Conservation (phyloP, 2,888 invertebrate species). For the Nomada ruficornis region DNA sequence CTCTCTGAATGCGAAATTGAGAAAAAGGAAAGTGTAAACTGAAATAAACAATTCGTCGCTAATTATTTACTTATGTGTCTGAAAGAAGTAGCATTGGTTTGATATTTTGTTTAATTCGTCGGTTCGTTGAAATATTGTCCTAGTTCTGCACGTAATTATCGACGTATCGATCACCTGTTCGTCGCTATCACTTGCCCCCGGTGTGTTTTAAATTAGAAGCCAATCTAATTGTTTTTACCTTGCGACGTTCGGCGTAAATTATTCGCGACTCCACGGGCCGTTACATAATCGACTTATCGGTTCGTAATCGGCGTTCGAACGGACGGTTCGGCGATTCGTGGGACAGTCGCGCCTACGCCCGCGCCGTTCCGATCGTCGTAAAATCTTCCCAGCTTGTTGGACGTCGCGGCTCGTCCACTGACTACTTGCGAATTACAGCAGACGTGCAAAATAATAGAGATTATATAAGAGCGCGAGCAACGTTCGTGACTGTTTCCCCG, state of each 20-base stretch:
- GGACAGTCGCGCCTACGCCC: not conserved
- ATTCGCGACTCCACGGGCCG: not conserved
- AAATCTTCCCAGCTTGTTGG: not conserved
- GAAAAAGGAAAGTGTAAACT: no score
- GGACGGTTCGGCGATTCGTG: slow-evolving; percentile 18
- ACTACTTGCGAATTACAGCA: slow-evolving; percentile 73
- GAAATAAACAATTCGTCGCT: no score
- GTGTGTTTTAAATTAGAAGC: not conserved
- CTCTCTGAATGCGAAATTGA: slow-evolving; percentile 20
- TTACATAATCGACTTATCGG: slow-evolving; percentile 49
- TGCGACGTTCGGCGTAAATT: not conserved
- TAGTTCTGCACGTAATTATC: not conserved
- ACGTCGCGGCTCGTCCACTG: slow-evolving; percentile 38
- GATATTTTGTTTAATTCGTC: not conserved
- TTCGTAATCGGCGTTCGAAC: slow-evolving; percentile 26
- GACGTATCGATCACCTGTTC: not conserved
- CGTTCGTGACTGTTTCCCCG: slow-evolving; percentile 55
- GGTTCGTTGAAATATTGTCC: slow-evolving; percentile 10
- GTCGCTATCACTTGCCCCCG: not conserved
- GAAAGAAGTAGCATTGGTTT: no score
- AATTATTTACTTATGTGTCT: no score
- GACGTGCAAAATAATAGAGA: slow-evolving; percentile 78
- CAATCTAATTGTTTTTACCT: not conserved
- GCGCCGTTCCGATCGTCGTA: not conserved
- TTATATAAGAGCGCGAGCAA: slow-evolving; percentile 74